Conservation (phyloP, 53 echinoderm and acorn worm species). For the Pentamera pediparva region DNA sequence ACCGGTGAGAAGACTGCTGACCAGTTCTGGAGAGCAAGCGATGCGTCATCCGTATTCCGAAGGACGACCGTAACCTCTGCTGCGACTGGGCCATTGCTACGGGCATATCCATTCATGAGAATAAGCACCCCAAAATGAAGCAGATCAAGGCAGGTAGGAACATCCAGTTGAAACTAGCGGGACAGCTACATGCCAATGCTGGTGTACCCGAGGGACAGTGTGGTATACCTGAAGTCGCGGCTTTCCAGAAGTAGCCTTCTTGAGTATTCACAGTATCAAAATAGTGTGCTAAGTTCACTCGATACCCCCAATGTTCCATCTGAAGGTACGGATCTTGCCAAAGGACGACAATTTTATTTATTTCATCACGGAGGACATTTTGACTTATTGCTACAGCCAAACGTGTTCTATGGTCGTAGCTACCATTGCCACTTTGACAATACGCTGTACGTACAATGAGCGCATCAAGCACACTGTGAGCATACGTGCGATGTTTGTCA, state of each 20-base stretch:
- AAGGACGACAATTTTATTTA: constrained; percentile 35
- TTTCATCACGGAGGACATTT: constrained; percentile 42
- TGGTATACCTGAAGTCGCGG: constrained; percentile 45
- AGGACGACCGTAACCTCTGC: constrained; percentile 36
- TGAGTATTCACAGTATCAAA: constrained; percentile 1
- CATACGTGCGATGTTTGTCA: constrained; percentile 24
- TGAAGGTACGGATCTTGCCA: constrained; percentile 34
- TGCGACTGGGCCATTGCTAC: constrained; percentile 58
- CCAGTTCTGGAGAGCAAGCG: constrained; percentile 3
- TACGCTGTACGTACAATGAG: constrained; percentile 37
- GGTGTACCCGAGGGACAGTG: constrained; percentile 30
- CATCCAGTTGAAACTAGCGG: constrained; percentile 27
- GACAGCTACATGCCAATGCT: constrained; percentile 31
- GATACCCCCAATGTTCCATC: neutral
- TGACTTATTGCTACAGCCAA: constrained; percentile 21
- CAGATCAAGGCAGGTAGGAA: constrained; percentile 23
- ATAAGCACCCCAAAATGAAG: constrained; percentile 28
- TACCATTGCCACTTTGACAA: constrained; percentile 48
- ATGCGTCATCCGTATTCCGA: neutral
- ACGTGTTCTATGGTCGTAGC: constrained; percentile 32
- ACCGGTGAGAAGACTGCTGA: constrained; percentile 5
- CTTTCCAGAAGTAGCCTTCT: too few species aligned
- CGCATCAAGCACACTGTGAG: constrained; percentile 41
- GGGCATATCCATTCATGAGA: constrained; percentile 37
- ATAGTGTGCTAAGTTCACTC: neutral